Evolutionary conservation across 2,888 invertebrate species (phyloP), one percentile per base, ranked within the genome.

Genomic region (Panopea generosa): DNA sequence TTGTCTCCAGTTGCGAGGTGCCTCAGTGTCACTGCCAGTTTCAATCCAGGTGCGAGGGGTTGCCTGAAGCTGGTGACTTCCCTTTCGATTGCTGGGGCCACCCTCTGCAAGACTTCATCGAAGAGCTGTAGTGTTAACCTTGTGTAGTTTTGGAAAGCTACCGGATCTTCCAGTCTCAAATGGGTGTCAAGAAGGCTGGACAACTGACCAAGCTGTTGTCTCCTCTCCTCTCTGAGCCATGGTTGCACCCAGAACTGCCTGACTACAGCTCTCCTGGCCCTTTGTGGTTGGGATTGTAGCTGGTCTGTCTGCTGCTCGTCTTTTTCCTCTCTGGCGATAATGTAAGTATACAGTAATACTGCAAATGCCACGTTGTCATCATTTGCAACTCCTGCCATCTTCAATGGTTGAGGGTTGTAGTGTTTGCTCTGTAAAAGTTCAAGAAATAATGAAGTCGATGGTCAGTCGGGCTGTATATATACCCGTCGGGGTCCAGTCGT

Each of bases 1-100:
- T 59, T 57, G 67, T 76, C 65, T 22, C 77, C 72, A 62, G 78
- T 78, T 40, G 79, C 82, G 59, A 80, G 61, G 49, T 80, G 68
- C 50, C 74, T 73, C 67, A 77, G 49, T 11, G 78, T 77, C 16
- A 65, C 38, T 40, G 77, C 69, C 60, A 74, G 69, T 49, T 62
- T 69, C 33, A 68, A 18, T 47, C 59, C 74, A 49, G 69, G 20
- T 33, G 38, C 20, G 26, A 75, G 65, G 38, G 75, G 62, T 22
- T 57, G 24, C 20, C 77, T 50, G 45, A 57, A 71, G n/a, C 43
- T 67, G 7, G 73, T 77, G 45, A 27, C 52, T 55, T 59, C 24
- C 53, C 57, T 38, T 52, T 52, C 38, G 56, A 67, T 47, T 55
- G 24, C 50, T 63, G 63, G 72, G 67, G 56, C 50, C 67, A 67